phyloP scores from a whole-genome alignment of 2,888 invertebrate genomes.

The Aquatica leii region DNA sequence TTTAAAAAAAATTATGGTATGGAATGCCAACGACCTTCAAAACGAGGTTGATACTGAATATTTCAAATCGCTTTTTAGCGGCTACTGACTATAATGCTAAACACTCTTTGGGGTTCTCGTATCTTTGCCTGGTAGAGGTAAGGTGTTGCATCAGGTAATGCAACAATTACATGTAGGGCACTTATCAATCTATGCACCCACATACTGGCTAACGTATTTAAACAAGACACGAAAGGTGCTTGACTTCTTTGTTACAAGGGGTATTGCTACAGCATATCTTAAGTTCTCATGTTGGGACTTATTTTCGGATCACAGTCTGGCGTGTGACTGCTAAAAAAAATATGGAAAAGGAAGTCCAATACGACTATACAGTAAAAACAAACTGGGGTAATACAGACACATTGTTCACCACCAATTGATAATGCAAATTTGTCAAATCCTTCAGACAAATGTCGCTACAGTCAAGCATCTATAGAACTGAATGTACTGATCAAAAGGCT shows the following conservation, averaged over 20 bases:
- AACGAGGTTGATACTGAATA: too few relatives aligned
- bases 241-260: too few relatives aligned
- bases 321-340: too few relatives aligned
- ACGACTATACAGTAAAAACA: too few relatives aligned
- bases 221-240: too few relatives aligned
- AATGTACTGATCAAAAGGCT: not conserved
- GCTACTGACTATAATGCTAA: not conserved
- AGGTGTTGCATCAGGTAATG: not conserved
- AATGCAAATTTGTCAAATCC: not conserved
- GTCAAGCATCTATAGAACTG: not conserved
- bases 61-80: slow-evolving; percentile 11
- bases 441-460: not conserved
- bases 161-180: not conserved
- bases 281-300: not conserved
- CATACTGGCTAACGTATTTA: too few relatives aligned
- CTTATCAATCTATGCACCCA: not conserved
- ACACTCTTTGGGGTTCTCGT: too few relatives aligned
- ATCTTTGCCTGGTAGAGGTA: not conserved
- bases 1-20: too few relatives aligned
- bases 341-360: too few relatives aligned
- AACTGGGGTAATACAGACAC: not conserved
- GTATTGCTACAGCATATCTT: too few relatives aligned
- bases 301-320: too few relatives aligned
- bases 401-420: not conserved
- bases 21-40: too few relatives aligned